A percentile compares a stretch with the other conserved stretches of the same genome.
These are phyloP conservation scores for Chelonus formosanus DNA, from an alignment of 2,888 invertebrate species.

Conservation along the genomic window DNA sequence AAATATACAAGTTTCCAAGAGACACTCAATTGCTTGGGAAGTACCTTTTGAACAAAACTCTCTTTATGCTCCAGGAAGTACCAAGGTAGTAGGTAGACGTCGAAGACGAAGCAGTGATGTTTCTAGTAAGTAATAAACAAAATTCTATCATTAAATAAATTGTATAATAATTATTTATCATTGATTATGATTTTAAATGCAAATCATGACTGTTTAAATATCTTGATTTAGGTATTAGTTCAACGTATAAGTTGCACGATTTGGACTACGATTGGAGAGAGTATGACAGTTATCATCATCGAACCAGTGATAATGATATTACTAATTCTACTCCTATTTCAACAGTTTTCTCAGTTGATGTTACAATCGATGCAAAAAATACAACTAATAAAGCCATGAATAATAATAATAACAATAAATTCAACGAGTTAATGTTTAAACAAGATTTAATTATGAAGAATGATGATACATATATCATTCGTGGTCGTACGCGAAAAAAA, in stretches of 20 bases:
- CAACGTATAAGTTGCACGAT: conserved; percentile 75
- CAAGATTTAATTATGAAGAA: conserved; percentile 68
- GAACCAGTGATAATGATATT: conserved; percentile 74
- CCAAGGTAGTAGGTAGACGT: conserved; percentile 69
- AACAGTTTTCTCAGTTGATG: no score
- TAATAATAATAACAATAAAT: conserved; percentile 48
- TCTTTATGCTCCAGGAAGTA: conserved; percentile 75
- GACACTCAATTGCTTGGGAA: conserved; percentile 88
- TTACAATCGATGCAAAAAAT: no score
- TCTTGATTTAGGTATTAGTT: conserved; percentile 71
- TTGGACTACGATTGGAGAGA: conserved; percentile 79
- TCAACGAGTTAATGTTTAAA: conserved; percentile 49
- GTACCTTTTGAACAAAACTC: conserved; percentile 80
- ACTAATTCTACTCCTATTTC: conserved; percentile 65
- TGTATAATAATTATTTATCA: neutral
- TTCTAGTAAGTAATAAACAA: conserved; percentile 60
- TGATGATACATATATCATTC: conserved; percentile 84
- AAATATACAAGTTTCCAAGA: conserved; percentile 65
- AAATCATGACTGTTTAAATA: no score
- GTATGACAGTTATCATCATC: conserved; percentile 67
- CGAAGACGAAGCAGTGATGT: conserved; percentile 66
- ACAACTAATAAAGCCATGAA: no score
- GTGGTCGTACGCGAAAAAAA: conserved; percentile 72
- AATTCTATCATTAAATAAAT: neutral
- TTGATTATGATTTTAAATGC: neutral